These are phyloP conservation scores for Dinocampus coccinellae DNA, from an alignment of 2,888 invertebrate species.

Conservation along the genomic window DNA sequence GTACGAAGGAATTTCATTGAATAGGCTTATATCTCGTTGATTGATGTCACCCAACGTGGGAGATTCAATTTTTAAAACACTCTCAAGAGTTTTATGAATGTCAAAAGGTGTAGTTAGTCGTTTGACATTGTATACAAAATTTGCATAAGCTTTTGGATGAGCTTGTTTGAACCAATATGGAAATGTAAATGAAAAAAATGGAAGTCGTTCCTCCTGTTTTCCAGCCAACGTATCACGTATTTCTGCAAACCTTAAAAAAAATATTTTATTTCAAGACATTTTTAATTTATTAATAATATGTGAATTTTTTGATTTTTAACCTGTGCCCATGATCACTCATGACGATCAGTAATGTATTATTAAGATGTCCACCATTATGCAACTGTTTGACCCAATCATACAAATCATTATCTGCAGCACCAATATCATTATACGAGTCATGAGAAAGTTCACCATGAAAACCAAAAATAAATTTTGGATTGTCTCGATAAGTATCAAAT, in stretches of 20 bases:
- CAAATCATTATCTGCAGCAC: constrained; percentile 82
- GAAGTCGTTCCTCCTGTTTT: constrained; percentile 91
- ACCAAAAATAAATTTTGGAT: constrained; percentile 86
- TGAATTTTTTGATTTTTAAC: constrained; percentile 63
- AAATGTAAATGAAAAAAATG: constrained; percentile 85
- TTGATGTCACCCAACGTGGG: constrained; percentile 71
- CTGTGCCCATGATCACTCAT: constrained; percentile 96
- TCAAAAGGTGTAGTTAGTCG: constrained; percentile 91
- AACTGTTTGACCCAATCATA: constrained; percentile 76
- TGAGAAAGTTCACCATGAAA: constrained; percentile 93
- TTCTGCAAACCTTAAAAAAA: constrained; percentile 77
- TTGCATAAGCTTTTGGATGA: constrained; percentile 74
- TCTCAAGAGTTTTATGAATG: constrained; percentile 83
- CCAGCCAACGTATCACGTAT: constrained; percentile 90
- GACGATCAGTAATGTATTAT: constrained; percentile 86
- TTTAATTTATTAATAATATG: not conserved
- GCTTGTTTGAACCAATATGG: constrained; percentile 78
- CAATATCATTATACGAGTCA: constrained; percentile 84
- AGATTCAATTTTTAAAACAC: constrained; percentile 73
- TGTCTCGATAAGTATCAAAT: constrained; percentile 75
- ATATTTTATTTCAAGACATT: not conserved
- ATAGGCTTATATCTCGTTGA: constrained; percentile 74
- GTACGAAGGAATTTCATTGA: constrained; percentile 79
- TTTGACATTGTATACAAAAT: constrained; percentile 76
- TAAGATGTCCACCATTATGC: constrained; percentile 74